A percentile compares a stretch with the other conserved stretches of the same genome.
These are phyloP conservation scores for Lottia scabra DNA, from an alignment of 2,888 invertebrate genomes.

Conservation along the genomic window DNA sequence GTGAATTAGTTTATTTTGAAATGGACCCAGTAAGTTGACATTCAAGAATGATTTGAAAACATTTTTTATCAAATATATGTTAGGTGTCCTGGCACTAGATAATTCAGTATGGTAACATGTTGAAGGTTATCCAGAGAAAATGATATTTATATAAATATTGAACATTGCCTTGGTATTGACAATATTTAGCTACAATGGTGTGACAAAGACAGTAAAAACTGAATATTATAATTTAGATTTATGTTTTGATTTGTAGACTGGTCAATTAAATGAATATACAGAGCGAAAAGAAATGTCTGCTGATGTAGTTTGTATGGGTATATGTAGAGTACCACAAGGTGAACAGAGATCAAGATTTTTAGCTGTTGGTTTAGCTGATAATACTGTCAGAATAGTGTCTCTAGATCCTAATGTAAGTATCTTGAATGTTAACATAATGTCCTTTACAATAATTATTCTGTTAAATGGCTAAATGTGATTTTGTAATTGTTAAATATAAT, in stretches of 20 bases:
- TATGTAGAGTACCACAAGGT: slow-evolving; percentile 93
- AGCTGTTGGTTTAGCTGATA: slow-evolving; percentile 94
- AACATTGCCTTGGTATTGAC: neutral
- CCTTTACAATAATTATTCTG: no score
- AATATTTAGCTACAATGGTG: no score
- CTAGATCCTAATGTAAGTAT: slow-evolving; percentile 87
- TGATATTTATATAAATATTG: no score
- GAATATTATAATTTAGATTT: no score
- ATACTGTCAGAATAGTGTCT: slow-evolving; percentile 97
- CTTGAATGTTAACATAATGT: neutral
- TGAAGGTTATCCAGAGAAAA: no score
- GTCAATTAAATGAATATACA: slow-evolving; percentile 97
- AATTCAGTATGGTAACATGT: neutral
- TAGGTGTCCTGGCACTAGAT: neutral
- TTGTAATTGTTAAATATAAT: no score
- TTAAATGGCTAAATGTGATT: no score
- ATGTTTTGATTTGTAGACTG: slow-evolving; percentile 77
- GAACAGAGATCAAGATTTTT: slow-evolving; percentile 96
- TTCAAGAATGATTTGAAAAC: no score
- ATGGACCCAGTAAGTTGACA: slow-evolving; percentile 93
- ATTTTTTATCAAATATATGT: no score
- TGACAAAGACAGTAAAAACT: no score
- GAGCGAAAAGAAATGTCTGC: slow-evolving; percentile 96
- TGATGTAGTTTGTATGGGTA: slow-evolving; percentile 98
- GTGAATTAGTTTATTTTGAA: slow-evolving; percentile 98